phyloP scores from a whole-genome alignment of 37 sponge, comb jelly and placozoan genomes.

The Bolinopsis microptera region DNA sequence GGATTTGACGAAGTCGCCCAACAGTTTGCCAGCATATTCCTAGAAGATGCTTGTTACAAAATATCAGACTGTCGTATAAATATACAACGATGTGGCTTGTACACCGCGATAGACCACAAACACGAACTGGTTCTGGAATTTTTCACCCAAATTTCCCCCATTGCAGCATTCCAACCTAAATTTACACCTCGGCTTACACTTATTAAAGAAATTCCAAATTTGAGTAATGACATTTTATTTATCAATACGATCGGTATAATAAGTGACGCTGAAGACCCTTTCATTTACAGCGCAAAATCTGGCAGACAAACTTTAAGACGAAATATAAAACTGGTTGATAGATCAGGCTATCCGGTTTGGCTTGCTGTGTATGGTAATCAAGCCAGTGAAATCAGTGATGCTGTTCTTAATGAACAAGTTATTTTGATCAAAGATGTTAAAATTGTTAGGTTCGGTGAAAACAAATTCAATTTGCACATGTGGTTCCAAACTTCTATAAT shows the following conservation, averaged over 20 bases:
- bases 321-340: not conserved
- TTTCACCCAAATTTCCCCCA: not conserved
- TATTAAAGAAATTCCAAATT: not conserved
- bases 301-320: not conserved
- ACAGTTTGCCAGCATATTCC: not conserved
- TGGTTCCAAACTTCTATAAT: not conserved
- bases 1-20: not conserved
- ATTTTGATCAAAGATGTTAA: not conserved
- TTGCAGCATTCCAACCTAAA: not conserved
- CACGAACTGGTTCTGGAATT: not conserved
- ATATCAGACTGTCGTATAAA: not conserved
- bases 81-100: too few species aligned
- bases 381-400: conserved; percentile 11
- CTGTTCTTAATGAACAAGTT: not conserved
- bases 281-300: not conserved
- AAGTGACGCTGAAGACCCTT: conserved; percentile 25
- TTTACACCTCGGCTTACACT: not conserved
- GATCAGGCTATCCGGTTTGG: not conserved
- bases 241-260: not conserved
- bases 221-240: not conserved
- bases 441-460: not conserved
- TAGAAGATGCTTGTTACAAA: not conserved
- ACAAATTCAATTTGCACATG: not conserved
- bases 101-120: not conserved
- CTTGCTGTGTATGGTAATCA: not conserved